A percentile compares a stretch with the other conserved stretches of the same genome.
Evolutionary conservation across 2,797 vertebrate species (phyloP).

Genomic region (Euphonia xanthogaster): DNA sequence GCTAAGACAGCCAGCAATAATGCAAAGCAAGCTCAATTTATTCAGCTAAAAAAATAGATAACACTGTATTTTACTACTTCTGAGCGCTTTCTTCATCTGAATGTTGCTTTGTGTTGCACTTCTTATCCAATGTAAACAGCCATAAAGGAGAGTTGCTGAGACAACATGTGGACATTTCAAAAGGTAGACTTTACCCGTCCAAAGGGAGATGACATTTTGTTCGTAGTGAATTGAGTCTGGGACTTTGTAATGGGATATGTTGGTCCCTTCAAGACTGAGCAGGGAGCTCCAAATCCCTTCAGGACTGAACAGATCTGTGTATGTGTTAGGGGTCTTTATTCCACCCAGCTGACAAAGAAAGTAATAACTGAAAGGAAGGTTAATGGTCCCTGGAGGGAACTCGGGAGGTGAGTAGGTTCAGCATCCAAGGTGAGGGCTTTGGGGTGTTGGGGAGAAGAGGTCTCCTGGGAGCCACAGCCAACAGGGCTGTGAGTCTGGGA

Average conservation of each 20-base stretch:
- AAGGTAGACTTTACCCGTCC: conserved; percentile 57
- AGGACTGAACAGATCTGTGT: not conserved
- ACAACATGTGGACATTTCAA: conserved; percentile 42
- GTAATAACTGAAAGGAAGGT: conserved; percentile 2
- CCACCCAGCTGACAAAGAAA: not conserved
- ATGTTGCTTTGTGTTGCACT: conserved; percentile 60
- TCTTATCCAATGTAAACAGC: conserved; percentile 60
- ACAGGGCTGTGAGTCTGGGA: not conserved
- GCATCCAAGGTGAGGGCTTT: not conserved
- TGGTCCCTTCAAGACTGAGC: conserved; percentile 49
- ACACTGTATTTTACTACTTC: conserved; percentile 64
- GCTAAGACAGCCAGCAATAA: conserved; percentile 73
- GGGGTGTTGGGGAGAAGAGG: not conserved
- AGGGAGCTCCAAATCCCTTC: conserved; percentile 48
- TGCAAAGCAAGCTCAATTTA: conserved; percentile 71
- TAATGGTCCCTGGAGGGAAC: not conserved
- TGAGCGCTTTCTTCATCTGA: conserved; percentile 45
- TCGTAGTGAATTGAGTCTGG: conserved; percentile 59
- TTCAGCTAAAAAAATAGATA: conserved; percentile 74
- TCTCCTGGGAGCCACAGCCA: not conserved
- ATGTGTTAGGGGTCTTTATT: conserved; percentile 16
- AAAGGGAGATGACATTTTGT: conserved; percentile 46
- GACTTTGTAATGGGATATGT: conserved; percentile 54
- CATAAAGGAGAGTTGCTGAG: conserved; percentile 48
- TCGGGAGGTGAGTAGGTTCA: not conserved